These are phyloP conservation scores for Leptodirus hochenwartii DNA, from an alignment of 2,888 invertebrate genomes.

Conservation along the genomic window DNA sequence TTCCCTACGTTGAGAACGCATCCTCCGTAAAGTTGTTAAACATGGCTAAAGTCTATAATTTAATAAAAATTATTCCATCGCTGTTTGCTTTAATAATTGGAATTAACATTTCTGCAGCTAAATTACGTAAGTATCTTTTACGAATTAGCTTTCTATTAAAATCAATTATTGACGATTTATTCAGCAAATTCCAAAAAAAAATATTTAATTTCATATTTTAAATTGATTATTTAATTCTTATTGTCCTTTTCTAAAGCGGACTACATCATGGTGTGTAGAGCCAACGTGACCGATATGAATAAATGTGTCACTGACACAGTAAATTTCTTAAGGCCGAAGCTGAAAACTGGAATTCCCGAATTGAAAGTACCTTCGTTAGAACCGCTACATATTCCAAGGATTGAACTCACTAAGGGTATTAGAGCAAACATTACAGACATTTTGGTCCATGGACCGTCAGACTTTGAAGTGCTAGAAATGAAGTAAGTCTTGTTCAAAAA, in stretches of 20 bases:
- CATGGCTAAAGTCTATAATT: too few species aligned
- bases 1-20: too few species aligned
- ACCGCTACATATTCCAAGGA: constrained; percentile 27
- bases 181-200: background rate
- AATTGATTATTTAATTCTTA: background rate
- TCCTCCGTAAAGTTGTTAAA: too few species aligned
- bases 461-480: constrained; percentile 8
- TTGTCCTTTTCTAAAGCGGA: constrained; percentile 31
- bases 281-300: constrained; percentile 40
- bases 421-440: constrained; percentile 8
- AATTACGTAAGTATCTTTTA: too few species aligned
- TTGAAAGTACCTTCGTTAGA: constrained; percentile 45
- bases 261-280: constrained; percentile 44
- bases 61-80: too few species aligned
- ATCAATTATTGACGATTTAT: too few species aligned
- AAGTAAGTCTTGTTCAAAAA: constrained; percentile 8
- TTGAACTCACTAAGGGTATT: constrained; percentile 7
- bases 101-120: too few species aligned
- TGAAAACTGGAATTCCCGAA: constrained; percentile 44
- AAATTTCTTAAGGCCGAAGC: constrained; percentile 36
- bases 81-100: too few species aligned
- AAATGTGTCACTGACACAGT: constrained; percentile 43
- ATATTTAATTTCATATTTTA: background rate
- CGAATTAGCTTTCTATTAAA: too few species aligned
- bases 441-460: constrained; percentile 6